Conservation (phyloP, 2,888 invertebrate genomes). For the Pachycephus smyrnensis region DNA sequence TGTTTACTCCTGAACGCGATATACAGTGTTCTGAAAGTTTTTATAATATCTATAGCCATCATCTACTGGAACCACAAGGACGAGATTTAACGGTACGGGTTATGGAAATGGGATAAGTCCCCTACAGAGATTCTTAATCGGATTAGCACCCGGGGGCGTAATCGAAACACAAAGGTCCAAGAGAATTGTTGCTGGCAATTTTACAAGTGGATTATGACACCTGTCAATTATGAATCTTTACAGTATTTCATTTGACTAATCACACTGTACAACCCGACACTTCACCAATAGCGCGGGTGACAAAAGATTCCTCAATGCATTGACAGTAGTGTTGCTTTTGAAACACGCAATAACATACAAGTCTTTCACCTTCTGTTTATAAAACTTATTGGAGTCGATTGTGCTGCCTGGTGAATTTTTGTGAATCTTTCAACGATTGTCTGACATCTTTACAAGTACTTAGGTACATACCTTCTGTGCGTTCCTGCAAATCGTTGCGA, state of each 20-base stretch:
- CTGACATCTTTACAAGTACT: background rate
- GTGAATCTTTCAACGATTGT: background rate
- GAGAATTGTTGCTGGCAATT: slow-evolving; percentile 32
- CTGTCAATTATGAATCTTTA: slow-evolving; percentile 26
- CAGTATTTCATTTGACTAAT: background rate
- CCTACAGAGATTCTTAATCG: background rate
- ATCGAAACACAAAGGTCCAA: slow-evolving; percentile 32
- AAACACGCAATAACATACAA: background rate
- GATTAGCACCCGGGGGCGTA: slow-evolving; percentile 33
- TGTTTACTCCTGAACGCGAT: background rate
- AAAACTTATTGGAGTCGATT: background rate
- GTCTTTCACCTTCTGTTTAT: background rate
- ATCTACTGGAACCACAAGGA: background rate
- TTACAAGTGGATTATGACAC: slow-evolving; percentile 40
- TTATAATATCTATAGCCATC: background rate
- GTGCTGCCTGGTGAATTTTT: background rate
- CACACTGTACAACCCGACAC: background rate
- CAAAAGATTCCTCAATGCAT: background rate
- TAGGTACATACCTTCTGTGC: background rate
- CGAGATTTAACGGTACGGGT: slow-evolving; percentile 2
- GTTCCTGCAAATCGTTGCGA: background rate
- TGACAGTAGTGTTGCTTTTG: background rate
- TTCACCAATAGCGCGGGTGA: background rate
- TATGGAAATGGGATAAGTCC: slow-evolving; percentile 9
- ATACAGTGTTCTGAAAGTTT: too few relatives aligned